phyloP scores from a whole-genome alignment of 2,113 vertebrate species.

The Neolamprologus brichardi region DNA sequence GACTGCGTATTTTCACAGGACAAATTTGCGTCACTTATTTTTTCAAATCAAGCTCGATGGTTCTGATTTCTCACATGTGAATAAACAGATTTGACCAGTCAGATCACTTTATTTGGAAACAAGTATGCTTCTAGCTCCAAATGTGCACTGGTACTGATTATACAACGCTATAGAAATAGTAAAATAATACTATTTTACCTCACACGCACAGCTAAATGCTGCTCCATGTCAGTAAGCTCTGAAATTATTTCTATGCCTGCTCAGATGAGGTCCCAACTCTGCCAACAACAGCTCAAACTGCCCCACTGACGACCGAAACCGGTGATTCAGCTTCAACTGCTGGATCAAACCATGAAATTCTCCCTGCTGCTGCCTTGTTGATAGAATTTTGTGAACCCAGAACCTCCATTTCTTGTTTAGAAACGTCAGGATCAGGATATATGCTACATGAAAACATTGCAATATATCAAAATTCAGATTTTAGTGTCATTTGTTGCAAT shows the following conservation, averaged over 20 bases:
- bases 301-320: not conserved
- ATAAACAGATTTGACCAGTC: not conserved
- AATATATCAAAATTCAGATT: not conserved
- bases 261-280: not conserved
- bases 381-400: not conserved
- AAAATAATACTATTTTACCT: not conserved
- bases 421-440: fast-evolving
- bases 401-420: not conserved
- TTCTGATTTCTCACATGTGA: not conserved
- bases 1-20: not conserved
- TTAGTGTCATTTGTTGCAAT: not conserved
- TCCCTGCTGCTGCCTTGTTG: not conserved
- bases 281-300: not conserved
- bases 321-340: not conserved
- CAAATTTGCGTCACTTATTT: not conserved
- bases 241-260: not conserved
- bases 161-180: not conserved
- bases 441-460: not conserved
- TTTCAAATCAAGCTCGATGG: not conserved
- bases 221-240: not conserved
- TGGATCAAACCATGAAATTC: not conserved
- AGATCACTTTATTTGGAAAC: not conserved
- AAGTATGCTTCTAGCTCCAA: not conserved
- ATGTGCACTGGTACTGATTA: not conserved
- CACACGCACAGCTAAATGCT: not conserved